Base-by-base conservation (phyloP, 2,113 vertebrate species). In the Diadophis punctatus region DNA sequence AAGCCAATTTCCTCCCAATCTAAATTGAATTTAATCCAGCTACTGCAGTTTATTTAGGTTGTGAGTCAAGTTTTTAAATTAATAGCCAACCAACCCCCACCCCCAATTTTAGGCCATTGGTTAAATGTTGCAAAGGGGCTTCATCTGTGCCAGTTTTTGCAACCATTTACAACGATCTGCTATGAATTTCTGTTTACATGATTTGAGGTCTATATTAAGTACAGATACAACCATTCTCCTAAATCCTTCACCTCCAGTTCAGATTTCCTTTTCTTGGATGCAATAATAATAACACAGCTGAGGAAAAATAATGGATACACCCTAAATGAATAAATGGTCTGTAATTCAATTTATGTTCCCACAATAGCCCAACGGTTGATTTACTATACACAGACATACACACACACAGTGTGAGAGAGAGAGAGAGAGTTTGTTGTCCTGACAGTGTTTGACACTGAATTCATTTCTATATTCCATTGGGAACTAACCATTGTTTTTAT, bases 271-370 rank as follows among this genome's bases (percentile, higher is more conserved):
- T 94, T 95, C 94, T 92, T 91, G 68, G 58, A 93, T 96, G 94
- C 92, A 97, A 95, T 93, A 96, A 97, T 94, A 95, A 96, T 94
- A 60, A 87, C 95, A 7, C 0, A 0, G 0, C 91, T 92, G 90
- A 94, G 89, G 95, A 93, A 86, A 53, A 96, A 92, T 92, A 96
- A 93, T 86, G 92, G 84, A 86, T 89, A 95, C 90, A 52, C 25
- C 91, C 43, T 18, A 87, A 93, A 88, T 94, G 94, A 95, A 93
- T 90, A 94, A 87, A 93, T 56, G 92, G 48, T 84, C 55, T 95
- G 90, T 95, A 87, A 46, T 90, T 96, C 87, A 0, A 1, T 80
- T 91, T 92, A 86, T 94, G 93, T 93, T 96, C 87, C 74, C 80
- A 93, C 9, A 90, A 46, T 91, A 93, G 92, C 55, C 85, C 68